Base-by-base conservation (phyloP, 2,113 vertebrate genomes). In the Odontophorus gujanensis region DNA sequence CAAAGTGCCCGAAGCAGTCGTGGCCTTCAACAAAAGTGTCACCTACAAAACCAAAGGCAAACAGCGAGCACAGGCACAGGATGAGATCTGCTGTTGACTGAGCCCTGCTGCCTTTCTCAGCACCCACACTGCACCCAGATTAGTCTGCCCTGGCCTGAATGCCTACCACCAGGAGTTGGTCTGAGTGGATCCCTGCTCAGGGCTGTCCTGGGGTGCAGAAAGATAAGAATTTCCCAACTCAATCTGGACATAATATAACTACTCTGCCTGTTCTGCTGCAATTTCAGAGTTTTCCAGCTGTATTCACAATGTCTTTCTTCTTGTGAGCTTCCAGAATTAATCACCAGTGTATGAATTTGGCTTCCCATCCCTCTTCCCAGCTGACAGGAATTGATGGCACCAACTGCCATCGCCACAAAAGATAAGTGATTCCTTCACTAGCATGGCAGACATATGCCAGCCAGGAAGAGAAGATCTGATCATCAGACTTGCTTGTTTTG, bases 351-450 rank as follows among this genome's bases (percentile, higher is more conserved):
- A 82, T 59, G 75, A 81, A 86, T 95, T 90, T 87, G 90, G 89
- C 89, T 83, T 77, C 76, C 61, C 21, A 65, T 81, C 62, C 58
- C 77, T 92, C 71, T 92, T 61, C 86, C 86, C 72, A 85, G 94
- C 84, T 96, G 95, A 94, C 94, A 93, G 81, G 82, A 93, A 96
- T 67, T 94, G 92, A 95, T 87, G 88, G 93, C 90, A 95, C 91
- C 94, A 94, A 92, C 91, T 93, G 89, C 96, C 62, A 2, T 71
- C 87, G 81, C 93, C 90, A 94, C 0, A 16, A 94, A 78, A 91
- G 93, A 90, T 89, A 89, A 95, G 93, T 87, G 90, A 93, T 94
- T 93, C 90, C 88, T 84, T 90, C 88, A 90, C 92, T 85, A 87
- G 81, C 84, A 71, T 91, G 95, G 92, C 95, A 94, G 94, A 89